phyloP scores from a whole-genome alignment of 2,797 vertebrate species.

The Pangasius macronema region DNA sequence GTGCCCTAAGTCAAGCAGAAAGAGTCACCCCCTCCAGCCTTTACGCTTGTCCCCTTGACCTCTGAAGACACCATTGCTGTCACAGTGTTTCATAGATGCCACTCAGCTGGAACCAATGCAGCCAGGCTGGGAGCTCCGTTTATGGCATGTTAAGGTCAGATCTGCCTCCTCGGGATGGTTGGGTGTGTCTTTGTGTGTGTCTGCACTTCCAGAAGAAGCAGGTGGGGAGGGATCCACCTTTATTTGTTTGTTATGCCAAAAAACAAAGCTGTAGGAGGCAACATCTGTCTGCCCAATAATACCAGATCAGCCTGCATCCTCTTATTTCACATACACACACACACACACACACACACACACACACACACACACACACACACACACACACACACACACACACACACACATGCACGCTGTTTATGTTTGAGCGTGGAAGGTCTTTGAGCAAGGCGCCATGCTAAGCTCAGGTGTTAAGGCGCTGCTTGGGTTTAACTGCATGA shows the following conservation, averaged over 20 bases:
- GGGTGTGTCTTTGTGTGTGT: constrained; percentile 52
- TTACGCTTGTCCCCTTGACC: constrained; percentile 57
- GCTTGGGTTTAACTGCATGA: constrained; percentile 23
- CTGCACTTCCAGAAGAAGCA: constrained; percentile 35
- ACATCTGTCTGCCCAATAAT: constrained; percentile 64
- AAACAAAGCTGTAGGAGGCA: constrained; percentile 48
- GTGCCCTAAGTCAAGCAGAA: constrained; percentile 37
- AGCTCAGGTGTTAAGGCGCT: constrained; percentile 50
- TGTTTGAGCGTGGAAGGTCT: constrained; percentile 32
- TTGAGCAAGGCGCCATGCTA: constrained; percentile 44
- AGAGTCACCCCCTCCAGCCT: constrained; percentile 30
- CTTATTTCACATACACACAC: constrained; percentile 37
- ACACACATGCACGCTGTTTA: constrained; percentile 35
- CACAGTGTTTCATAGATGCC: constrained; percentile 64
- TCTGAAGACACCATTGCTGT: constrained; percentile 38
- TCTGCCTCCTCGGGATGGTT: constrained; percentile 65
- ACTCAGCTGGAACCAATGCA: constrained; percentile 70
- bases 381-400: constrained; percentile 36
- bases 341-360: constrained; percentile 34
- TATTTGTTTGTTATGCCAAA: constrained; percentile 60
- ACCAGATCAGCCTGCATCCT: constrained; percentile 53
- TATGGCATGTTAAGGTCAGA: constrained; percentile 65
- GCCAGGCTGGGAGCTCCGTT: constrained; percentile 67
- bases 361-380: neutral
- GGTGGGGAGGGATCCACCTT: constrained; percentile 44